Evolutionary conservation across 2,797 vertebrate species (phyloP).

Genomic region (Sebastes itinus): DNA sequence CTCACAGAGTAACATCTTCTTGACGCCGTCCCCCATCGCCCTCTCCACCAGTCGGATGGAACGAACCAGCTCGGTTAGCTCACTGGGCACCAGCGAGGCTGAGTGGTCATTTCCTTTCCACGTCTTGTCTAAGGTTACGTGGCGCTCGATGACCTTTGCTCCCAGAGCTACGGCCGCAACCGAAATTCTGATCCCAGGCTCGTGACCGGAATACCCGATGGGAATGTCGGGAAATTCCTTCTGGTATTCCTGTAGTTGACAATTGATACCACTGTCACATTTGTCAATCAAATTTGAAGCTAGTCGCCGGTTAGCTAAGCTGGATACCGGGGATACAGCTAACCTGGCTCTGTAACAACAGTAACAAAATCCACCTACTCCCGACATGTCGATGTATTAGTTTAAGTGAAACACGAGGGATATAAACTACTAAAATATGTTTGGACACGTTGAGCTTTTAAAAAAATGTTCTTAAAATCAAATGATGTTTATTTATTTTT

Average conservation of each 20-base stretch:
- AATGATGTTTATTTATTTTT: too few relatives aligned
- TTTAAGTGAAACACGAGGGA: background rate
- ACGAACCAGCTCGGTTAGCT: conserved; percentile 88
- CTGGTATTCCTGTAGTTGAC: conserved; percentile 88
- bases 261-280: background rate
- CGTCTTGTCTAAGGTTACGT: conserved; percentile 93
- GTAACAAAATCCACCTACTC: background rate
- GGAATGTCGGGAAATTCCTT: conserved; percentile 96
- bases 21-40: conserved; percentile 87
- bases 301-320: background rate
- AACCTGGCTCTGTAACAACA: too few relatives aligned
- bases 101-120: conserved; percentile 96
- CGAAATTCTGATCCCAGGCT: conserved; percentile 90
- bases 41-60: conserved; percentile 90
- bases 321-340: too few relatives aligned
- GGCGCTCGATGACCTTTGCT: conserved; percentile 94
- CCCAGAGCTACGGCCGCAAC: conserved; percentile 93
- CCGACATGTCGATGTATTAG: accelerated
- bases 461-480: background rate
- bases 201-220: conserved; percentile 96
- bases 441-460: background rate
- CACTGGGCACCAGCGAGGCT: conserved; percentile 88
- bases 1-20: conserved; percentile 91
- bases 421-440: background rate
- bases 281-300: background rate